Conservation (phyloP, 2,888 invertebrate species). For the Bellardia bayeri region DNA sequence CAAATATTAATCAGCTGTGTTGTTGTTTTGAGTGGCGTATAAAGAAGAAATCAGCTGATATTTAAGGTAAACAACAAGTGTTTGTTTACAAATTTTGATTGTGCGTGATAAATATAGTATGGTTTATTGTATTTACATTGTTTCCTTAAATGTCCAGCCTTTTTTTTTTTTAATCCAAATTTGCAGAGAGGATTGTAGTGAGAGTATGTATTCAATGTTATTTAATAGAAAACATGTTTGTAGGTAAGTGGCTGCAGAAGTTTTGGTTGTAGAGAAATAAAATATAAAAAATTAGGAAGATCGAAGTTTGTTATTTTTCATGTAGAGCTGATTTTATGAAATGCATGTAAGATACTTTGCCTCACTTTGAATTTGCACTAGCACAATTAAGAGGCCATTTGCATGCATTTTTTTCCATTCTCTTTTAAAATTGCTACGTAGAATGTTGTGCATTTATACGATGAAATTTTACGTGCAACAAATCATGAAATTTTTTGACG, state of each 20-base stretch:
- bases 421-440: too few relatives aligned
- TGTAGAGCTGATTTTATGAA: too few relatives aligned
- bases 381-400: too few relatives aligned
- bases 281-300: too few relatives aligned
- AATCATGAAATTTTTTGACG: too few relatives aligned
- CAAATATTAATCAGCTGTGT: constrained; percentile 36
- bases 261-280: not conserved
- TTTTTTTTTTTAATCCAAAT: too few relatives aligned
- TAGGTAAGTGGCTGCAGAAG: not conserved
- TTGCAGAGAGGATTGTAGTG: not conserved
- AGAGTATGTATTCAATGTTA: not conserved
- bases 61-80: constrained; percentile 23
- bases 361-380: too few relatives aligned
- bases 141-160: not conserved
- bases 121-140: not conserved
- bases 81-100: constrained; percentile 25
- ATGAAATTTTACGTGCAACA: too few relatives aligned
- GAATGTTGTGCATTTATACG: too few relatives aligned
- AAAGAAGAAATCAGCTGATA: constrained; percentile 8
- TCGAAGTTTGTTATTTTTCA: too few relatives aligned
- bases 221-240: not conserved
- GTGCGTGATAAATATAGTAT: not conserved
- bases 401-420: too few relatives aligned
- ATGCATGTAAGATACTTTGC: too few relatives aligned
- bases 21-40: not conserved